phyloP scores from a whole-genome alignment of 2,113 vertebrate genomes.

The Penelope pileata region DNA sequence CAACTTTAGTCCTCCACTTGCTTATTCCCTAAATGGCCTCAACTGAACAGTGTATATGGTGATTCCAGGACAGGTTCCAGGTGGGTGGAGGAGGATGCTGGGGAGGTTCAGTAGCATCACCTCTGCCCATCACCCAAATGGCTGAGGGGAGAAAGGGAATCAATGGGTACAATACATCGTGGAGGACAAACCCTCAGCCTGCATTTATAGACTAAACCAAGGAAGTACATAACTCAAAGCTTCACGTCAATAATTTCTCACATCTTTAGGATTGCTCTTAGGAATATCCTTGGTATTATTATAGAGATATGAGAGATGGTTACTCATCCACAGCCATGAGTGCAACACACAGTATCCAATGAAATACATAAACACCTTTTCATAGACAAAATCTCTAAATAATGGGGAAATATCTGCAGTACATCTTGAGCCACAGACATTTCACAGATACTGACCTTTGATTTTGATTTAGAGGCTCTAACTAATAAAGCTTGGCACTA shows the following conservation, averaged over 20 bases:
- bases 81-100: not conserved
- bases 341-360: not conserved
- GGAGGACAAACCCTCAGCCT: not conserved
- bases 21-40: fast-evolving
- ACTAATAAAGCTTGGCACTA: slow-evolving; percentile 43
- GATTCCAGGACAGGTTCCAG: not conserved
- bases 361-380: not conserved
- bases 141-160: not conserved
- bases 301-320: not conserved
- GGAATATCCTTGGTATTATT: not conserved
- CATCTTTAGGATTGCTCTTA: not conserved
- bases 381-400: not conserved
- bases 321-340: not conserved
- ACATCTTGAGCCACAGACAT: not conserved
- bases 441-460: slow-evolving; percentile 50
- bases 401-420: not conserved
- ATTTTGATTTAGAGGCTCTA: slow-evolving; percentile 56
- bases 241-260: not conserved
- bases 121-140: not conserved
- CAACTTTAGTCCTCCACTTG: not conserved
- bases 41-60: fast-evolving
- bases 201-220: fast-evolving
- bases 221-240: not conserved
- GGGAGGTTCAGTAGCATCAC: not conserved
- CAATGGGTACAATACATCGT: not conserved